A percentile compares a stretch with the other conserved stretches of the same genome.
Conservation (phyloP, 2,888 invertebrate genomes). For the Busseola fusca region DNA sequence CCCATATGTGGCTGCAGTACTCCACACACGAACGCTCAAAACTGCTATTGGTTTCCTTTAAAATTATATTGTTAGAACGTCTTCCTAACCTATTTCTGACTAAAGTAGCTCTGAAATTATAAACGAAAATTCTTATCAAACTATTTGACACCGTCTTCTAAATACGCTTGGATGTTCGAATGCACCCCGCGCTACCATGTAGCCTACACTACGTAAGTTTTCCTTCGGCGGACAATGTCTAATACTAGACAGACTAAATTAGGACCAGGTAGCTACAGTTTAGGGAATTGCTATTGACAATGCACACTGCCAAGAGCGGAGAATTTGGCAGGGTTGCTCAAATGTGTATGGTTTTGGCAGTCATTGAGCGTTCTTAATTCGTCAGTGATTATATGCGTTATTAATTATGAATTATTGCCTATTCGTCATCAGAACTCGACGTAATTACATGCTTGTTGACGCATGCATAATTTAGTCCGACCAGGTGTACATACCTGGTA, state of each 20-base stretch:
- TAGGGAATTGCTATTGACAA: neutral
- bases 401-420: conserved; percentile 42
- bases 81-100: too few relatives aligned
- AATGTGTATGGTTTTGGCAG: conserved; percentile 35
- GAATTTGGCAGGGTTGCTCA: conserved; percentile 34
- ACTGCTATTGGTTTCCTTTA: too few relatives aligned
- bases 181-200: too few relatives aligned
- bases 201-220: too few relatives aligned
- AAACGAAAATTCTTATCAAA: too few relatives aligned
- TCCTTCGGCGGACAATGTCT: neutral
- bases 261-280: conserved; percentile 26
- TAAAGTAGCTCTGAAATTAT: too few relatives aligned
- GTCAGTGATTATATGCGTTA: conserved; percentile 34
- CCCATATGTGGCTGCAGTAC: too few relatives aligned
- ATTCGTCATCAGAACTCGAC: conserved; percentile 34
- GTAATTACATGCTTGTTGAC: conserved; percentile 20
- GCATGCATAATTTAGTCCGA: conserved; percentile 23
- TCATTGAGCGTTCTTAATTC: conserved; percentile 38
- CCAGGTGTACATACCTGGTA: conserved; percentile 24
- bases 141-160: too few relatives aligned
- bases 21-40: too few relatives aligned
- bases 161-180: too few relatives aligned
- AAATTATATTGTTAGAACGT: too few relatives aligned
- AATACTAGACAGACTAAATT: conserved; percentile 20
- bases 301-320: conserved; percentile 37